Percentiles rank a stretch among this genome's conserved stretches.
phyloP scores from a whole-genome alignment of 2,797 vertebrate genomes.

The Microctenopoma stevenorrisi region DNA sequence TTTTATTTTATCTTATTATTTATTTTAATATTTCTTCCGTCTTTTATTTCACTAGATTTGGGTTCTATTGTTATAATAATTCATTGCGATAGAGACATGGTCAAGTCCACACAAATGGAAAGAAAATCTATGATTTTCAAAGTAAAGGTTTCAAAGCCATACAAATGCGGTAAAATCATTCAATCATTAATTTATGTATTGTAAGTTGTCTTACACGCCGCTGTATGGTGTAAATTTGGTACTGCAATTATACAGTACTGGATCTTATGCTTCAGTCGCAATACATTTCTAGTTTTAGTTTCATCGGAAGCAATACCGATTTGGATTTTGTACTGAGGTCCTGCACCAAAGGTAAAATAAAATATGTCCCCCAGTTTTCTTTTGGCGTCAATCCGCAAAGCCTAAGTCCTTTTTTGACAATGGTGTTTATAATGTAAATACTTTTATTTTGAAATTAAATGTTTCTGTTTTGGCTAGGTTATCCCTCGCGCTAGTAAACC shows the following conservation, averaged over 20 bases:
- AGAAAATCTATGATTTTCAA: constrained; percentile 30
- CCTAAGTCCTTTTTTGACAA: not conserved
- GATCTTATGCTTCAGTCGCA: not conserved
- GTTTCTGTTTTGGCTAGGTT: not conserved
- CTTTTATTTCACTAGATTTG: not conserved
- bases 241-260: not conserved
- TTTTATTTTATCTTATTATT: not conserved
- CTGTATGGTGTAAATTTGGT: not conserved
- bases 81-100: not conserved
- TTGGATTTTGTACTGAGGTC: no score
- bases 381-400: not conserved
- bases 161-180: not conserved
- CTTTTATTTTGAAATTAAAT: constrained; percentile 44
- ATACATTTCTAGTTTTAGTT: not conserved
- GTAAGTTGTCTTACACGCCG: not conserved
- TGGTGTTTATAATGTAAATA: not conserved
- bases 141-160: constrained; percentile 13
- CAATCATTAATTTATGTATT: not conserved
- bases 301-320: not conserved
- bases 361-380: no score
- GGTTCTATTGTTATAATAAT: constrained; percentile 23
- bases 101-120: constrained; percentile 23
- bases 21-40: not conserved
- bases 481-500: not conserved
- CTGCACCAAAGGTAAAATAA: no score